Evolutionary conservation across 2,113 vertebrate species (phyloP), one percentile per base, ranked within the genome.

Genomic region (Pseudopodoces humilis): DNA sequence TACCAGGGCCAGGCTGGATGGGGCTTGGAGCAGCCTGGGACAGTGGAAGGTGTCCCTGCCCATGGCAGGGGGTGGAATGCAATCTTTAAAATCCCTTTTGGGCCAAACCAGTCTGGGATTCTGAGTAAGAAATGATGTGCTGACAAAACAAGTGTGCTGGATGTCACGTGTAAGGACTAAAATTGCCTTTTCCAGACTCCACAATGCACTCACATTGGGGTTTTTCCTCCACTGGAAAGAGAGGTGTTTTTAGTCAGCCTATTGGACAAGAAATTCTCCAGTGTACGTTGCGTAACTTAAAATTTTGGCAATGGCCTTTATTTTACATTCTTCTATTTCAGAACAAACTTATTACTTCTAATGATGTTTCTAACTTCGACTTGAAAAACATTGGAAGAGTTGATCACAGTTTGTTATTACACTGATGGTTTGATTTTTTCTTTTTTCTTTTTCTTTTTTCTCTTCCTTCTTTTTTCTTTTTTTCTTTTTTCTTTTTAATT

Each of bases 201-300:
- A 4, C 35, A 37, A 0, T 59, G 44, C 53, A 46, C 5, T 62
- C 53, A 24, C 2, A 0, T 12, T 64, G 64, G 18, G 20, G 1
- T 43, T 82, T 39, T 82, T 21, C 24, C 50, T 65, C 4, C 46
- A 0, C 58, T 74, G 12, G 7, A 60, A 78, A 2, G 55, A 64
- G 85, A 69, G 25, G 55, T 15, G 10, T 3, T 74, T 90, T 76
- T 12, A 13, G 5, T 28, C 50, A 65, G 55, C 41, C 35, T 31
- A 6, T 28, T 69, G 52, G 52, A 82, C 17, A 9, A 41, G 35
- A 46, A 50, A 56, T 43, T 59, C 49, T 60, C 35, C 16, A 56
- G 27, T 52, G 20, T 56, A 3, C 2, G 0, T 71, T 69, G 52
- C 2, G 0, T 46, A 59, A 90, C 59, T 53, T 41, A 13, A 35